Evolutionary conservation across 2,888 invertebrate species (phyloP).

Genomic region (Eudasyphora cyanicolor): DNA sequence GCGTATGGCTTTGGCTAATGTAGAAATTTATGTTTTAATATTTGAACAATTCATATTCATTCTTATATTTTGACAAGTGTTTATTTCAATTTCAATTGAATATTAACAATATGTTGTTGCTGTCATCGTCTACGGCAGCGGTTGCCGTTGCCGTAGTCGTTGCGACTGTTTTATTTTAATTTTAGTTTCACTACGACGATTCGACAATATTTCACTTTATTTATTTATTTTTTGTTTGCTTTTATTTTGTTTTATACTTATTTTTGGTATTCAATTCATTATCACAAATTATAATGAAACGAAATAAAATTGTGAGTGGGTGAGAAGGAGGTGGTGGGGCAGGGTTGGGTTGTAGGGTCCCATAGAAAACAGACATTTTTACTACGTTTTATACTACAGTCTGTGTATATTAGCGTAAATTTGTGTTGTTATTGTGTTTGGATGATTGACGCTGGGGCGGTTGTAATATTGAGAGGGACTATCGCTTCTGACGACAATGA

Average conservation of each 20-base stretch:
- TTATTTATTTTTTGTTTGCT: not conserved
- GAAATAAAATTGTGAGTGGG: not conserved
- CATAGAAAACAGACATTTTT: slow-evolving; percentile 19
- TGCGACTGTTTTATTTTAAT: not conserved
- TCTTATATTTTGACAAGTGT: slow-evolving; percentile 57
- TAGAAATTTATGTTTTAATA: slow-evolving; percentile 23
- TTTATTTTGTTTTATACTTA: not conserved
- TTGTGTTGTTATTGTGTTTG: not conserved
- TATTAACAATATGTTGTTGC: slow-evolving; percentile 29
- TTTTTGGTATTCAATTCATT: slow-evolving; percentile 24
- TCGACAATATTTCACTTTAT: slow-evolving; percentile 1
- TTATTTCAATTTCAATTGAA: slow-evolving; percentile 29
- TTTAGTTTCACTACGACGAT: slow-evolving; percentile 7
- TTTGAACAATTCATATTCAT: slow-evolving; percentile 25
- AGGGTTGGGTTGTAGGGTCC: too few species aligned
- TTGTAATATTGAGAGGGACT: too few species aligned
- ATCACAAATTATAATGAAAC: slow-evolving; percentile 35
- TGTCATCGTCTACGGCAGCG: not conserved
- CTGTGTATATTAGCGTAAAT: not conserved
- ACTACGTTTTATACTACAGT: slow-evolving; percentile 32
- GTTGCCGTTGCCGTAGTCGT: not conserved
- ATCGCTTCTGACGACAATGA: not conserved
- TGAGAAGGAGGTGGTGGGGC: too few species aligned
- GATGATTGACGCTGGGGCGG: too few species aligned
- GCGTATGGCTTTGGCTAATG: not conserved